phyloP scores from a whole-genome alignment of 2,888 invertebrate genomes.

The Aspidiotus rigidus region DNA sequence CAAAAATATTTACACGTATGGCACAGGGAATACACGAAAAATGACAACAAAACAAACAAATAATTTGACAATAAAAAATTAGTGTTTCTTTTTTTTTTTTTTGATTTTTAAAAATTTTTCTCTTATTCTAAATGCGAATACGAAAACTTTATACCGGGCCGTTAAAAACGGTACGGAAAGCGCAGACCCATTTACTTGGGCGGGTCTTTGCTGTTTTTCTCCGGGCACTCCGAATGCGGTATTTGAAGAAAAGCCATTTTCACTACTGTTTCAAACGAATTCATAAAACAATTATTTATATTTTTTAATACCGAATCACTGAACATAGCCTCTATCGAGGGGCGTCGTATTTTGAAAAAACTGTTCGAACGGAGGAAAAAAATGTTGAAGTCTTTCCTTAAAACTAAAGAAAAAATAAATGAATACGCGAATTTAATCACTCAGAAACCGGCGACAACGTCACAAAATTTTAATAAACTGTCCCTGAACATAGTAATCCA shows the following conservation, averaged over 20 bases:
- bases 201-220: slow-evolving; percentile 40
- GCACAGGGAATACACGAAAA: slow-evolving; percentile 9
- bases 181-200: slow-evolving; percentile 34
- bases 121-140: not conserved
- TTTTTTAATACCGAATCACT: slow-evolving; percentile 25
- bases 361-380: too few species aligned
- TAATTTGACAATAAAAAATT: not conserved
- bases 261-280: slow-evolving; percentile 31
- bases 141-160: not conserved
- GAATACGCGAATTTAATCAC: too few species aligned
- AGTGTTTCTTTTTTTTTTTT: not conserved
- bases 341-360: not conserved
- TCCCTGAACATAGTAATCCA: too few species aligned
- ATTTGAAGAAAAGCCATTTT: slow-evolving; percentile 40
- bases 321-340: slow-evolving; percentile 26
- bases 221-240: slow-evolving; percentile 39
- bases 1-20: slow-evolving; percentile 9
- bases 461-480: too few species aligned
- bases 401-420: too few species aligned
- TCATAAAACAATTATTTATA: slow-evolving; percentile 27
- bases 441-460: too few species aligned
- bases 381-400: too few species aligned
- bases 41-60: slow-evolving; percentile 7
- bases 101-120: too few species aligned
- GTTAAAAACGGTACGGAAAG: not conserved